phyloP scores from a whole-genome alignment of 2,888 invertebrate species.

The Liopterus haemorrhoidalis region DNA sequence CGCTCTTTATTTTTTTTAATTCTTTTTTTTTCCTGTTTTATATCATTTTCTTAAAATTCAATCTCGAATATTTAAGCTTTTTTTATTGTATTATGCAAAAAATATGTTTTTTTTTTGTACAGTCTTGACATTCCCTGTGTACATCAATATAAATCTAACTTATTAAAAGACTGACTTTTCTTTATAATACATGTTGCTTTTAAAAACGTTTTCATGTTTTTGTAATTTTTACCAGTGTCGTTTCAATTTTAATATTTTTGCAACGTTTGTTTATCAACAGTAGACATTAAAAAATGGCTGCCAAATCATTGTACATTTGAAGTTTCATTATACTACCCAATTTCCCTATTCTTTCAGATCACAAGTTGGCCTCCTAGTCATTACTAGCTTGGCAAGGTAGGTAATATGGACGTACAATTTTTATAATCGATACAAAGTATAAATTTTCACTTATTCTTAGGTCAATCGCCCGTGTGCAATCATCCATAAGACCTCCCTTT shows the following conservation, averaged over 20 bases:
- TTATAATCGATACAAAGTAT: too few relatives aligned
- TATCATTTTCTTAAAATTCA: not conserved
- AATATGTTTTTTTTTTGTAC: slow-evolving; percentile 38
- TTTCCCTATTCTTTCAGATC: too few relatives aligned
- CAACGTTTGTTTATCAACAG: slow-evolving; percentile 18
- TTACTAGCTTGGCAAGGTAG: too few relatives aligned
- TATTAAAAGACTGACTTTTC: slow-evolving; percentile 43
- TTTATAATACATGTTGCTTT: slow-evolving; percentile 29
- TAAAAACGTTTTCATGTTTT: slow-evolving; percentile 12
- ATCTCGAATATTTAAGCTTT: slow-evolving; percentile 3
- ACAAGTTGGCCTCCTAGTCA: too few relatives aligned
- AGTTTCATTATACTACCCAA: slow-evolving; percentile 12
- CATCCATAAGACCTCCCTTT: too few relatives aligned
- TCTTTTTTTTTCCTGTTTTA: slow-evolving; percentile 1
- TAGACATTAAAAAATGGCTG: slow-evolving; percentile 24
- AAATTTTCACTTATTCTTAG: too few relatives aligned
- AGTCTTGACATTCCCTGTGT: slow-evolving; percentile 38
- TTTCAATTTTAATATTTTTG: too few relatives aligned
- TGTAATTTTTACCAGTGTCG: slow-evolving; percentile 20
- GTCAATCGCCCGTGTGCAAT: too few relatives aligned
- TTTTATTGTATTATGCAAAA: slow-evolving; percentile 29
- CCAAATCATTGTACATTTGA: slow-evolving; percentile 21
- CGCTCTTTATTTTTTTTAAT: slow-evolving; percentile 30
- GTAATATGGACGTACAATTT: too few relatives aligned
- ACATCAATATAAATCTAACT: slow-evolving; percentile 34